phyloP scores from a whole-genome alignment of 2,797 vertebrate species.

The Mus minutoides region DNA sequence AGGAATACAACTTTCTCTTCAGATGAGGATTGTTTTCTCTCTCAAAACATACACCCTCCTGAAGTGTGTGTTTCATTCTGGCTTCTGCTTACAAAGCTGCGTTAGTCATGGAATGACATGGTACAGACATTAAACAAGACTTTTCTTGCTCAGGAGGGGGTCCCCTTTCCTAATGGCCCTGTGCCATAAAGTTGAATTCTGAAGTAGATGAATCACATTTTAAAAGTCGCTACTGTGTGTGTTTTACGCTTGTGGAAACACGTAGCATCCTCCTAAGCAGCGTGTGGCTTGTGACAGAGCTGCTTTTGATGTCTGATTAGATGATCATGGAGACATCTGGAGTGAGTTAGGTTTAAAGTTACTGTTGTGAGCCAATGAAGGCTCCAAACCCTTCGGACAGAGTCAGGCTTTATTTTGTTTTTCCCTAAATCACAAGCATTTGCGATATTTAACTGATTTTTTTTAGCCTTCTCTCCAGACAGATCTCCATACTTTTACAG shows the following conservation, averaged over 20 bases:
- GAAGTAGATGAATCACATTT: conserved; percentile 84
- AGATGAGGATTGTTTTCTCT: conserved; percentile 37
- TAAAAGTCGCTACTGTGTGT: conserved; percentile 82
- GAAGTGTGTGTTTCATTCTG: conserved; percentile 60
- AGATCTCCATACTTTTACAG: not conserved
- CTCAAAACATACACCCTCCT: not conserved
- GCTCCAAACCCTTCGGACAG: conserved; percentile 82
- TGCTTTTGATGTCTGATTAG: conserved; percentile 88
- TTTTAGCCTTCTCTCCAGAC: not conserved
- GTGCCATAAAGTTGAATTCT: conserved; percentile 81
- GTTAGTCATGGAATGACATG: conserved; percentile 30
- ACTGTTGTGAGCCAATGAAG: conserved; percentile 81
- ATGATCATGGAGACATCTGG: conserved; percentile 88
- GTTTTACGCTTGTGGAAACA: conserved; percentile 81
- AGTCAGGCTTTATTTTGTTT: conserved; percentile 61
- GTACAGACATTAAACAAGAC: conserved; percentile 67
- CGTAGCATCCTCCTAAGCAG: conserved; percentile 83
- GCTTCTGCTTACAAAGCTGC: conserved; percentile 62
- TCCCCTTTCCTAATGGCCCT: conserved; percentile 71
- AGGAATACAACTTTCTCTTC: not conserved
- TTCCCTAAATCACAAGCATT: conserved; percentile 56
- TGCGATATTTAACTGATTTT: conserved; percentile 63
- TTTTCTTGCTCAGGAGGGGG: conserved; percentile 74
- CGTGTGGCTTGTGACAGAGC: conserved; percentile 83
- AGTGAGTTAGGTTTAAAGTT: conserved; percentile 87